These are phyloP conservation scores for Psilopogon haemacephalus DNA, from an alignment of 2,113 vertebrate species.

Conservation along the genomic window DNA sequence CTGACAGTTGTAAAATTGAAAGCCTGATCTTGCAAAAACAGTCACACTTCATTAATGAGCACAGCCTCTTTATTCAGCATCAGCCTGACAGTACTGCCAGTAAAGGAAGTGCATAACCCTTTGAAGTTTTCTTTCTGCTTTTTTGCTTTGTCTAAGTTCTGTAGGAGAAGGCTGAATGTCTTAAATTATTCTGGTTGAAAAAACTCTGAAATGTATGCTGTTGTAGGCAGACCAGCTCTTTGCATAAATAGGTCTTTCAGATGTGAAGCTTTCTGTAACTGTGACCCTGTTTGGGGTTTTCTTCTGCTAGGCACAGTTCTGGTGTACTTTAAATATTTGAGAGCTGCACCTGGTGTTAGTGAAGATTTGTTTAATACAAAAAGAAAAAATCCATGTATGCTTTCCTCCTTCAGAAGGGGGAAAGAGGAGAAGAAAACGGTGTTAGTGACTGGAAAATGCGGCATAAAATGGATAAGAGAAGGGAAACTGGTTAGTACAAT, in stretches of 20 bases:
- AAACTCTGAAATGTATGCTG: neutral
- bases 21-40: neutral
- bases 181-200: conserved; percentile 4
- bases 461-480: neutral
- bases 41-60: neutral
- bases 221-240: neutral
- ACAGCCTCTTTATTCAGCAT: neutral
- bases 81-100: conserved; percentile 9
- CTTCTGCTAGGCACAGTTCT: neutral
- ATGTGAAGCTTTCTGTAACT: neutral
- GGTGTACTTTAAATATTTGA: neutral
- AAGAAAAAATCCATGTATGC: neutral
- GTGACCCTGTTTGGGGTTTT: neutral
- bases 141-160: conserved; percentile 15
- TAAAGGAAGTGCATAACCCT: conserved; percentile 33
- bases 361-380: neutral
- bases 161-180: neutral
- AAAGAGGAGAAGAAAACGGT: neutral
- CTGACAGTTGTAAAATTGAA: neutral
- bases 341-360: conserved; percentile 2
- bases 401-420: neutral
- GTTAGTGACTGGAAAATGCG: neutral
- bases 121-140: conserved; percentile 39
- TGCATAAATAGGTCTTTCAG: neutral
- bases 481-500: neutral